A percentile compares a stretch with the other conserved stretches of the same genome.
Conservation (phyloP, 2,113 vertebrate species). For the Chaenocephalus aceratus region DNA sequence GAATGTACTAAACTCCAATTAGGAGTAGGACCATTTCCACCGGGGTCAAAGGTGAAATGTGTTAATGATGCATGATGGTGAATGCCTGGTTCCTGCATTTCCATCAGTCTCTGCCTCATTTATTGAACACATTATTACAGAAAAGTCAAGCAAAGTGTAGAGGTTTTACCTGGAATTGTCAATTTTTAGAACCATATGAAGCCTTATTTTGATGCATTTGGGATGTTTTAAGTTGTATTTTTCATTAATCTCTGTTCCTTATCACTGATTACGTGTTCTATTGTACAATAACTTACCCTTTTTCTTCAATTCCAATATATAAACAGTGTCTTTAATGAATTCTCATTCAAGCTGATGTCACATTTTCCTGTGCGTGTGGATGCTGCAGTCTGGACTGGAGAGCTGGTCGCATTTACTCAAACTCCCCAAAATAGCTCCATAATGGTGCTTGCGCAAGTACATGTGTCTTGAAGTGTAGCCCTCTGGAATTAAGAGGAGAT, state of each 20-base stretch:
- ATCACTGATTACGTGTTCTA: background rate
- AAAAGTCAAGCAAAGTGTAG: background rate
- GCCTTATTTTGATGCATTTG: background rate
- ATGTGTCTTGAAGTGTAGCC: slow-evolving; percentile 66
- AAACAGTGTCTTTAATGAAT: slow-evolving; percentile 33
- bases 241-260: background rate
- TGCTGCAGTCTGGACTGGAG: slow-evolving; percentile 28
- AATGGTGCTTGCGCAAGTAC: slow-evolving; percentile 52
- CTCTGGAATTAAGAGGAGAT: slow-evolving; percentile 53
- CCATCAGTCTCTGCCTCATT: slow-evolving; percentile 10
- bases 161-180: too few relatives aligned
- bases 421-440: slow-evolving; percentile 65
- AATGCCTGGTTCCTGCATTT: slow-evolving; percentile 2
- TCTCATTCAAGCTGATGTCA: slow-evolving; percentile 25
- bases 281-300: background rate
- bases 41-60: slow-evolving; percentile 31
- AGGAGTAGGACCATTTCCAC: background rate
- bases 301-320: slow-evolving; percentile 11
- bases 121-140: background rate
- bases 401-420: slow-evolving; percentile 42
- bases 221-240: background rate
- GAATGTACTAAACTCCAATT: too few relatives aligned
- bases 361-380: slow-evolving; percentile 32
- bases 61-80: slow-evolving; percentile 9
- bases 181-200: background rate